phyloP scores from a whole-genome alignment of 2,888 invertebrate genomes.

The Leptopilina myrica region DNA sequence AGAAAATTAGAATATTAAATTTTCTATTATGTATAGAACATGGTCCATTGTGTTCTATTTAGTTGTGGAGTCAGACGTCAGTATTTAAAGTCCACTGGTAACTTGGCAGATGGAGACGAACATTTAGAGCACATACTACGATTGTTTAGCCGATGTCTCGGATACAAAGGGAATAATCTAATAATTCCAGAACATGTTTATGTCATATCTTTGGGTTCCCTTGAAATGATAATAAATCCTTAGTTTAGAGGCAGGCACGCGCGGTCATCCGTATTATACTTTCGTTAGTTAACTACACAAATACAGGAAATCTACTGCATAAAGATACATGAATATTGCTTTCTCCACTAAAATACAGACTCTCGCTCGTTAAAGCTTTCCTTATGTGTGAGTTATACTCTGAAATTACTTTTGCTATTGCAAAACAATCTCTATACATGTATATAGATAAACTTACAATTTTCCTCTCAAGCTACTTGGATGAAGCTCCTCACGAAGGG shows the following conservation, averaged over 20 bases:
- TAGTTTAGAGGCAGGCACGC: slow-evolving; percentile 16
- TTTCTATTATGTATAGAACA: too few species aligned
- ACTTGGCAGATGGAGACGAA: not conserved
- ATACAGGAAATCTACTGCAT: not conserved
- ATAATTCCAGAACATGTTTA: slow-evolving; percentile 31
- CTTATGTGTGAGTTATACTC: not conserved
- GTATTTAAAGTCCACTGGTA: not conserved
- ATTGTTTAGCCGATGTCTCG: not conserved
- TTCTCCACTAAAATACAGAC: slow-evolving; percentile 7
- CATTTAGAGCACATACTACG: not conserved
- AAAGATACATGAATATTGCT: not conserved
- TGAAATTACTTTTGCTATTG: slow-evolving; percentile 20
- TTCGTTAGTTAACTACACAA: not conserved
- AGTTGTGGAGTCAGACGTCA: not conserved
- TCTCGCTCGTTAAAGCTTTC: slow-evolving; percentile 14
- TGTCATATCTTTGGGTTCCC: not conserved
- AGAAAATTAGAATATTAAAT: too few species aligned
- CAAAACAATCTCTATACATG: not conserved
- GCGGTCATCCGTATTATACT: slow-evolving; percentile 23
- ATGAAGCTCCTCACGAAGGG: not conserved
- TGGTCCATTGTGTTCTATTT: not conserved
- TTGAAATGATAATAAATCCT: slow-evolving; percentile 13
- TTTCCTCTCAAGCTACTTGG: slow-evolving; percentile 5
- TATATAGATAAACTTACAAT: not conserved
- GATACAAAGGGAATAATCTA: slow-evolving; percentile 24